phyloP scores from a whole-genome alignment of 2,797 vertebrate species.

The Typhlichthys eigenmanni region DNA sequence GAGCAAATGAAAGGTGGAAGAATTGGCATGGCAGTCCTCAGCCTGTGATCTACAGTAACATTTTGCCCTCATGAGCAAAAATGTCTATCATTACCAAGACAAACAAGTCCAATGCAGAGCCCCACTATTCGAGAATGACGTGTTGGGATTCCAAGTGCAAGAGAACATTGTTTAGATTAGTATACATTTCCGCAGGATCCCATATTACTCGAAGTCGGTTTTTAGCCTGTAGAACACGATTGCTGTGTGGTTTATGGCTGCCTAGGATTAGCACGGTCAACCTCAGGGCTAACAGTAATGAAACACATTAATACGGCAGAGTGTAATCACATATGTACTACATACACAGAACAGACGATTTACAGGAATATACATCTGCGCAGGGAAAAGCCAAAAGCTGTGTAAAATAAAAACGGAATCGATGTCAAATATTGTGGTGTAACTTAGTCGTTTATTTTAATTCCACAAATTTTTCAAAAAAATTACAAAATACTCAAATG shows the following conservation, averaged over 20 bases:
- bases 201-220: conserved; percentile 12
- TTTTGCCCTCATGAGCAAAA: conserved; percentile 24
- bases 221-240: conserved; percentile 43
- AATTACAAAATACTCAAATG: conserved; percentile 99
- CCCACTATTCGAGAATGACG: neutral
- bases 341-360: neutral
- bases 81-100: conserved; percentile 37
- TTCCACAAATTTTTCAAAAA: conserved; percentile 99
- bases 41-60: conserved; percentile 17
- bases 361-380: neutral
- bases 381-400: neutral
- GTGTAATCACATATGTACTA: neutral
- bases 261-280: conserved; percentile 16
- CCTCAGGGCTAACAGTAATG: conserved; percentile 9
- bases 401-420: conserved; percentile 8
- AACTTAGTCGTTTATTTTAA: conserved; percentile 99
- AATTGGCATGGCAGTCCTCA: conserved; percentile 23
- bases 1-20: conserved; percentile 40
- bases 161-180: conserved; percentile 27
- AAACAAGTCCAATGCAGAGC: conserved; percentile 29
- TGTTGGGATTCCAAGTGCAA: conserved; percentile 20
- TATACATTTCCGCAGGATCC: conserved; percentile 6
- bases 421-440: conserved; percentile 84
- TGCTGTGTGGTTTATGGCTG: conserved; percentile 17
- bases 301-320: neutral